These are phyloP conservation scores for Erebia aethiops DNA, from an alignment of 2,888 invertebrate genomes.

Conservation along the genomic window DNA sequence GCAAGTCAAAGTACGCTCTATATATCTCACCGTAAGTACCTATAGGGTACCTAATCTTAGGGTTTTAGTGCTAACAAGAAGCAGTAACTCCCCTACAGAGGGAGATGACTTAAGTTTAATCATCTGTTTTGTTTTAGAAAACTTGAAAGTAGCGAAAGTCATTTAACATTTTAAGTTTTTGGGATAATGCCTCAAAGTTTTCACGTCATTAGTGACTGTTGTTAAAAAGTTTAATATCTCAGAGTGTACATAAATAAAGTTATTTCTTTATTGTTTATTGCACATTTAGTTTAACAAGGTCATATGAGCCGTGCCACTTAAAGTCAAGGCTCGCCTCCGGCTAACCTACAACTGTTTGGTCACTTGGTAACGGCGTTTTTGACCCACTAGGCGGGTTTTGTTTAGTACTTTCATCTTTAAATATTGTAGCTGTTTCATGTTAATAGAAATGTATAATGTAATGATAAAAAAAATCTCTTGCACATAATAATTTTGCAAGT, in stretches of 20 bases:
- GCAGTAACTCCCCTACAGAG: neutral
- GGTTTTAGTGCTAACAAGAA: too few relatives aligned
- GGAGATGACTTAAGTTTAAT: too few relatives aligned
- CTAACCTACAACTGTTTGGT: slow-evolving; percentile 35
- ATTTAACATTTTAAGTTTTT: slow-evolving; percentile 12
- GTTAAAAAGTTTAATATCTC: slow-evolving; percentile 10
- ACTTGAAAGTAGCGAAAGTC: slow-evolving; percentile 11
- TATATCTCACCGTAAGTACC: too few relatives aligned
- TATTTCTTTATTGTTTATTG: slow-evolving; percentile 38
- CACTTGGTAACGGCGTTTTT: slow-evolving; percentile 36
- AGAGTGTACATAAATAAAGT: slow-evolving; percentile 19
- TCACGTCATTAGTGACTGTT: neutral
- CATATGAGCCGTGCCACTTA: slow-evolving; percentile 32
- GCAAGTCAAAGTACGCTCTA: too few relatives aligned
- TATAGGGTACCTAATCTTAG: too few relatives aligned
- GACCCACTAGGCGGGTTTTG: slow-evolving; percentile 34
- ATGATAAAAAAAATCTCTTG: too few relatives aligned
- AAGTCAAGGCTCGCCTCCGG: slow-evolving; percentile 24
- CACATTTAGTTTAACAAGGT: slow-evolving; percentile 36
- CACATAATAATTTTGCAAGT: too few relatives aligned
- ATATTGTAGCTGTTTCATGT: neutral
- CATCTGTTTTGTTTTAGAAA: neutral
- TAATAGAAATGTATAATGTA: too few relatives aligned
- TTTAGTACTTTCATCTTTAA: slow-evolving; percentile 19
- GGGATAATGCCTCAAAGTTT: neutral